These are phyloP conservation scores for Schizothorax lantsangensis DNA, from an alignment of 2,797 vertebrate genomes.

Conservation along the genomic window DNA sequence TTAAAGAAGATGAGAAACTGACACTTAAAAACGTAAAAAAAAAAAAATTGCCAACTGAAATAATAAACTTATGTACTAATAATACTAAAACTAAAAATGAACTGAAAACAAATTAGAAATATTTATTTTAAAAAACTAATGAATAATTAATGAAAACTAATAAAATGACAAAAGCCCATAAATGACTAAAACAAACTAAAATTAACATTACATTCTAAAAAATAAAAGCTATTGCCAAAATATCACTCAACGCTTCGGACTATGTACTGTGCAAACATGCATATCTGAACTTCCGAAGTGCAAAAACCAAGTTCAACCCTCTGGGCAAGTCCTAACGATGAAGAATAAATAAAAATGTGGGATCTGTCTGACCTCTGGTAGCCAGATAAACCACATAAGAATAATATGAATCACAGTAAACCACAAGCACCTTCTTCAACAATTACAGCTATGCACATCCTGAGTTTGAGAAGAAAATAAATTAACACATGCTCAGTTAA, in stretches of 20 bases:
- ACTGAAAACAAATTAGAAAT: background rate
- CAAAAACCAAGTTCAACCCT: slow-evolving; percentile 35
- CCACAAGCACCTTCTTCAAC: slow-evolving; percentile 72
- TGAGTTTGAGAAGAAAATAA: slow-evolving; percentile 67
- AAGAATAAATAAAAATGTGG: slow-evolving; percentile 66
- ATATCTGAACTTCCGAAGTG: background rate
- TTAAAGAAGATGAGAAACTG: background rate
- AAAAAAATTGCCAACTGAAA: background rate
- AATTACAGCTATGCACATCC: slow-evolving; percentile 70
- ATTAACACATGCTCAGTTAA: slow-evolving; percentile 54
- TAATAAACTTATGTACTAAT: background rate
- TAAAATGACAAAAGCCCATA: background rate
- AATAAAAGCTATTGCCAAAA: background rate
- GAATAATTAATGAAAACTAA: background rate
- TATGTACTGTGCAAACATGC: slow-evolving; percentile 48
- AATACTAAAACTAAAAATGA: background rate
- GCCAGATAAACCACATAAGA: slow-evolving; percentile 72
- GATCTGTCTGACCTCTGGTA: slow-evolving; percentile 69
- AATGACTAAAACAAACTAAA: background rate
- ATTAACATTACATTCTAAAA: background rate
- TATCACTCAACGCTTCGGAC: background rate
- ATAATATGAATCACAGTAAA: slow-evolving; percentile 71
- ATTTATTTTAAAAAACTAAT: background rate
- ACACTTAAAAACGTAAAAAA: background rate
- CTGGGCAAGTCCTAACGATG: slow-evolving; percentile 58